Evolutionary conservation across 2,888 invertebrate species (phyloP).

Genomic region (Fragum fragum): DNA sequence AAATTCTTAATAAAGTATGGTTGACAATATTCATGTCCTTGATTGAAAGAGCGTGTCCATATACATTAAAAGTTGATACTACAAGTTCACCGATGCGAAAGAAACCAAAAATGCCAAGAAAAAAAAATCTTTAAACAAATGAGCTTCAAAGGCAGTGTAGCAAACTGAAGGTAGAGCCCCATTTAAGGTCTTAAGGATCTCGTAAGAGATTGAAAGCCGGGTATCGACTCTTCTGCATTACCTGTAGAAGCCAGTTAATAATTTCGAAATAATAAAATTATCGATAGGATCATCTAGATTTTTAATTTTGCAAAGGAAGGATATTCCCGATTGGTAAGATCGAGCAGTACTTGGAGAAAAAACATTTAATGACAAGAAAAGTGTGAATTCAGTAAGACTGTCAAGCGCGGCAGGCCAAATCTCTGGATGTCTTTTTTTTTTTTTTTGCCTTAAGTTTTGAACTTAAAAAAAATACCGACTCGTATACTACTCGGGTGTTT

Average conservation of each 20-base stretch:
- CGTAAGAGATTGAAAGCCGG: background rate
- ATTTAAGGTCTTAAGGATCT: background rate
- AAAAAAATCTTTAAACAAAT: background rate
- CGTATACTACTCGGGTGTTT: background rate
- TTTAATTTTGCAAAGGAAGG: slow-evolving; percentile 7
- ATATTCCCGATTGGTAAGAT: background rate
- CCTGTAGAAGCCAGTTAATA: no score
- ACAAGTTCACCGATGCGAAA: slow-evolving; percentile 1
- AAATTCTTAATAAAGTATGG: background rate
- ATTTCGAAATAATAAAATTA: background rate
- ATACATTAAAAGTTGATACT: background rate
- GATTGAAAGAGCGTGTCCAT: background rate
- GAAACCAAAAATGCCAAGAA: background rate
- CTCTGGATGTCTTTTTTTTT: background rate
- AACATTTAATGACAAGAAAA: background rate
- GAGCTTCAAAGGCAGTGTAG: background rate
- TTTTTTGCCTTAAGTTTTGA: background rate
- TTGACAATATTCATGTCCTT: background rate
- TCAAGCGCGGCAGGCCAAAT: slow-evolving; percentile 4
- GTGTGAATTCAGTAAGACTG: background rate
- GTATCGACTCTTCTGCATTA: background rate
- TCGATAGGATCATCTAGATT: background rate
- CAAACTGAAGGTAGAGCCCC: background rate
- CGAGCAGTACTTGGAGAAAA: slow-evolving; percentile 1
- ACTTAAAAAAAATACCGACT: background rate